A percentile compares a stretch with the other conserved stretches of the same genome.
Conservation (phyloP, 1,140 invertebrate species). For the Drosophila tristis region DNA sequence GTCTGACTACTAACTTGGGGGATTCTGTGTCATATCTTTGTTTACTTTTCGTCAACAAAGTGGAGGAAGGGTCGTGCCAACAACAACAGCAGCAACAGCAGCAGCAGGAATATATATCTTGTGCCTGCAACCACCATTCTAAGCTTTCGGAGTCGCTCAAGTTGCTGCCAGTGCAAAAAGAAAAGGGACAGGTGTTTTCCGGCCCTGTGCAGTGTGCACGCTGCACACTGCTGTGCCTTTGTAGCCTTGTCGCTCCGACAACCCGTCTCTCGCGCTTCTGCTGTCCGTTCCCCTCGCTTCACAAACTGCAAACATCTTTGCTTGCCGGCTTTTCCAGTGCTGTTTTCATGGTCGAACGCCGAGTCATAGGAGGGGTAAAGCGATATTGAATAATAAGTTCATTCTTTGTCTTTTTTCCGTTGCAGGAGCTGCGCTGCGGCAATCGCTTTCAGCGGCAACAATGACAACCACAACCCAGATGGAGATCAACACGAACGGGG, state of each 20-base stretch:
- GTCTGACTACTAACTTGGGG: conserved; percentile 1
- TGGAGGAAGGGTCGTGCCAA: conserved; percentile 48
- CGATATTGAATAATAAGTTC: conserved; percentile 46
- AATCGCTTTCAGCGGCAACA: conserved; percentile 35
- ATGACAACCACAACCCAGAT: conserved; percentile 67
- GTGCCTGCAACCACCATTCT: conserved; percentile 11
- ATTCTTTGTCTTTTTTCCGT: conserved; percentile 21
- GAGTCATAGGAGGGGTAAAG: conserved; percentile 24
- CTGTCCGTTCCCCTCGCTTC: conserved; percentile 23
- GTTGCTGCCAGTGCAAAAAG: conserved; percentile 5
- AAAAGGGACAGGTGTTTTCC: conserved; percentile 72
- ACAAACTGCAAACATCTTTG: conserved; percentile 27
- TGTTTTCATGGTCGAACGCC: conserved; percentile 66
- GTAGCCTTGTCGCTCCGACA: conserved; percentile 22
- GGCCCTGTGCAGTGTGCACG: conserved; percentile 32
- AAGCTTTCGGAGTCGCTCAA: conserved; percentile 16
- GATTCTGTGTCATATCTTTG: conserved; percentile 47
- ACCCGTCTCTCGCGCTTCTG: conserved; percentile 10
- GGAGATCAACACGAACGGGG: conserved; percentile 61
- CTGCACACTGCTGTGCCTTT: conserved; percentile 25
- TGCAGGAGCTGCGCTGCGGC: conserved; percentile 19
- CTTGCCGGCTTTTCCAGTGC: conserved; percentile 11
- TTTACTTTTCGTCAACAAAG: conserved; percentile 75
- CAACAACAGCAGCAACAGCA: background rate
- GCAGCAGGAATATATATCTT: too few species aligned